Evolutionary conservation across 1,140 invertebrate genomes (phyloP), one percentile per base, ranked within the genome.

Genomic region (Sinonovacula constricta): DNA sequence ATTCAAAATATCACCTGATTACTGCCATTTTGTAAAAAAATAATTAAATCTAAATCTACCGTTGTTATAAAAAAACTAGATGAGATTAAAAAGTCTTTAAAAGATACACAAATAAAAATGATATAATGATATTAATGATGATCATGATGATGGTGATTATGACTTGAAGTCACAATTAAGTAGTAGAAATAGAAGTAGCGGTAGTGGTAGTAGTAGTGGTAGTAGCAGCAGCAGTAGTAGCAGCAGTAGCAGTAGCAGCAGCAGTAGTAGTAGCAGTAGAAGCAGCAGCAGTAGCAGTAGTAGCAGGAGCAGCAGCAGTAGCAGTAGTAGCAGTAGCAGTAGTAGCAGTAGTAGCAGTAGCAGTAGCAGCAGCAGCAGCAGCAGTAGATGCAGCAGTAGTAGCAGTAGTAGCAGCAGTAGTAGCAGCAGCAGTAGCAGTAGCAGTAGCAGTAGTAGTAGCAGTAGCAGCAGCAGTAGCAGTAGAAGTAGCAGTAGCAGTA

Each of bases 191-290:
- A 49, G 60, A 65, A 67, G 59, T 68, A 31, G 33, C 14, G 7
- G 59, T 28, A 36, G 60, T 34, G 0, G 34, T 45, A 65, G 56
- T 68, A 68, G 59, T 65, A 45, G 60, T 31, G 26, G 10, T 51
- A 66, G 39, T 75, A 62, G 7, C 12, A 68, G 71, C 28, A 66
- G 60, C 36, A 65, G 59, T 75, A 28, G 26, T 34, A 75, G 71
- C 18, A 31, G 33, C 28, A 45, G 59, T 26, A 72, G 34, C 22
- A 65, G 56, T 4, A 30, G 56, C 34, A 31, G 28, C 30, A 65
- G 54, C 14, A 63, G 45, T 57, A 70, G 53, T 31, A 69, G 45
- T 57, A n/a, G n/a, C n/a, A n/a, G n/a, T n/a, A n/a, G n/a, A n/a
- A n/a, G n/a, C n/a, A n/a, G n/a, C n/a, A n/a, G n/a, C n/a, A n/a